These are phyloP conservation scores for Anguilla megastoma DNA, from an alignment of 2,797 vertebrate species.

Conservation along the genomic window DNA sequence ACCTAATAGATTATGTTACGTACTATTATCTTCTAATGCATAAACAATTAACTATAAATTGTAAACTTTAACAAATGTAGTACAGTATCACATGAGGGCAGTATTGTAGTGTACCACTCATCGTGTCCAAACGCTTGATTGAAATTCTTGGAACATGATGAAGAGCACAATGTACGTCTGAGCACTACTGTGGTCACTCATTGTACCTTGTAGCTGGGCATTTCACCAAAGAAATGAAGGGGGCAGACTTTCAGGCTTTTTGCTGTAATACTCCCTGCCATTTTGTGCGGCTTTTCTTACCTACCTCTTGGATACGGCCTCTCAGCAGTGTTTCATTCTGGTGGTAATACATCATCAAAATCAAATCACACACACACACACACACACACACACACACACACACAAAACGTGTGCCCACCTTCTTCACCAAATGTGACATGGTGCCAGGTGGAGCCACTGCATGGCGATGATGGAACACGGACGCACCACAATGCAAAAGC, in stretches of 20 bases:
- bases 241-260: no score
- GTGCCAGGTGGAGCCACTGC: background rate
- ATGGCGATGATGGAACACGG: background rate
- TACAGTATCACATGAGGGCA: background rate
- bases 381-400: no score
- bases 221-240: no score
- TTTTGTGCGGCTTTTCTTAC: background rate
- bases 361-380: background rate
- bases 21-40: background rate
- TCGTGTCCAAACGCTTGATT: background rate
- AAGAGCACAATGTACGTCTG: background rate
- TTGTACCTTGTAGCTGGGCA: background rate
- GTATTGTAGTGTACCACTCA: background rate
- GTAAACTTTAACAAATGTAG: background rate
- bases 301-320: background rate
- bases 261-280: background rate
- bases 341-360: no score
- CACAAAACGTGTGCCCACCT: background rate
- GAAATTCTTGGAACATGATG: background rate
- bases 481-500: background rate
- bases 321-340: no score
- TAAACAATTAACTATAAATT: background rate
- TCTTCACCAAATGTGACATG: background rate
- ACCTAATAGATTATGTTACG: background rate
- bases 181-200: background rate